Percentiles rank a stretch among this genome's conserved stretches.
Evolutionary conservation across 2,888 invertebrate species (phyloP).

Genomic region (Neoascia interrupta): DNA sequence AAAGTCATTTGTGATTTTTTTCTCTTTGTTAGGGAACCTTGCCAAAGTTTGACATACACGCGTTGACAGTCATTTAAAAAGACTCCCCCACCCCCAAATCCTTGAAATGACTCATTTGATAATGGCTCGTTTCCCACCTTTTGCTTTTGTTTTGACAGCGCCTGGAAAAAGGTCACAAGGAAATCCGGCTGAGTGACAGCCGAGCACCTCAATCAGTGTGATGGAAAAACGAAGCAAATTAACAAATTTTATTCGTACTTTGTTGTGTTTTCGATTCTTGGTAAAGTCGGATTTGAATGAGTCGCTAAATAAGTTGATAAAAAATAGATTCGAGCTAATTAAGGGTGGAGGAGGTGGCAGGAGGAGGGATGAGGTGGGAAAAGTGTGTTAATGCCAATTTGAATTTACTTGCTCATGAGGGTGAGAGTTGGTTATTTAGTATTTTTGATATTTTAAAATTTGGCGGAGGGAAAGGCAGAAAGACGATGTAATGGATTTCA

Average conservation of each 20-base stretch:
- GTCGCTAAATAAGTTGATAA: slow-evolving; percentile 27
- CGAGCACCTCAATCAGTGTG: slow-evolving; percentile 60
- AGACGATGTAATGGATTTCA: no score
- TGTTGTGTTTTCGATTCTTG: slow-evolving; percentile 16
- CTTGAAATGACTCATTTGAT: slow-evolving; percentile 44
- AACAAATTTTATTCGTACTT: slow-evolving; percentile 40
- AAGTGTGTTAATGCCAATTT: slow-evolving; percentile 20
- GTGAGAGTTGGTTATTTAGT: no score
- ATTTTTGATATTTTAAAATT: no score
- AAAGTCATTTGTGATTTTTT: background rate
- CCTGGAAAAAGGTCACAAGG: slow-evolving; percentile 42
- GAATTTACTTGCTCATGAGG: no score
- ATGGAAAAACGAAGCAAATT: slow-evolving; percentile 28
- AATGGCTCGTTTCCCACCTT: slow-evolving; percentile 27
- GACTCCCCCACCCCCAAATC: no score
- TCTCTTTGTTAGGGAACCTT: background rate
- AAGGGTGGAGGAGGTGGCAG: no score
- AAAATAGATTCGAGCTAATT: slow-evolving; percentile 37
- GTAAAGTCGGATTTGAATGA: no score
- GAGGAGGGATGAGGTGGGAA: background rate
- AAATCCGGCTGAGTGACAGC: slow-evolving; percentile 47
- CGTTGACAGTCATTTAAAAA: slow-evolving; percentile 40
- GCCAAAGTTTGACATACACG: slow-evolving; percentile 5
- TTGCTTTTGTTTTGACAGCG: slow-evolving; percentile 44
- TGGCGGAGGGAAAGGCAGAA: no score